Evolutionary conservation across 1,140 invertebrate genomes (phyloP).

Genomic region (Hylyphantes graminicola): DNA sequence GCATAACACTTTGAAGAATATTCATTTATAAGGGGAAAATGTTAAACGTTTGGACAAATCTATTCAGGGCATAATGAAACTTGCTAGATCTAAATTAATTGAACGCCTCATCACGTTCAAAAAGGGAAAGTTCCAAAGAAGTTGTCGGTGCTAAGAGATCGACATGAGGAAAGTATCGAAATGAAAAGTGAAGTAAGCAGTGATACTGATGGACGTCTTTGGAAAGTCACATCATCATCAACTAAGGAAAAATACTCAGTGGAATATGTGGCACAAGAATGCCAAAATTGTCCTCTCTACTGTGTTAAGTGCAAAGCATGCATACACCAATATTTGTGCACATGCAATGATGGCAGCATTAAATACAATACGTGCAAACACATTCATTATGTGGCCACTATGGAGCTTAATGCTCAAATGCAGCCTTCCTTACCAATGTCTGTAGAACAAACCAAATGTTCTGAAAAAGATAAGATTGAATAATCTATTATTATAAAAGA

Average conservation of each 20-base stretch:
- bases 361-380: background rate
- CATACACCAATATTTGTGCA: background rate
- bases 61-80: background rate
- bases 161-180: background rate
- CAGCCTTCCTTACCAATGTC: no score
- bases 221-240: background rate
- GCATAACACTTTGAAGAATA: slow-evolving; percentile 6
- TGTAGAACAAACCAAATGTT: no score
- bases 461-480: no score
- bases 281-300: background rate
- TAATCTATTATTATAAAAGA: no score
- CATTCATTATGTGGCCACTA: no score
- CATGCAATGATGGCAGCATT: background rate
- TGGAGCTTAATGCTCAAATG: no score
- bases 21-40: slow-evolving; percentile 14
- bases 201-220: background rate
- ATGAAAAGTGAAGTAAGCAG: background rate
- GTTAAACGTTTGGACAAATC: slow-evolving; percentile 3
- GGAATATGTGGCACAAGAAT: background rate
- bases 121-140: background rate
- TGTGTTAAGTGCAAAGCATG: background rate
- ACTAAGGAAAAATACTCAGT: background rate
- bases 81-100: background rate
- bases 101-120: background rate
- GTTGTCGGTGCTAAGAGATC: background rate